phyloP scores from a whole-genome alignment of 2,888 invertebrate genomes.

The Apantesis nais region DNA sequence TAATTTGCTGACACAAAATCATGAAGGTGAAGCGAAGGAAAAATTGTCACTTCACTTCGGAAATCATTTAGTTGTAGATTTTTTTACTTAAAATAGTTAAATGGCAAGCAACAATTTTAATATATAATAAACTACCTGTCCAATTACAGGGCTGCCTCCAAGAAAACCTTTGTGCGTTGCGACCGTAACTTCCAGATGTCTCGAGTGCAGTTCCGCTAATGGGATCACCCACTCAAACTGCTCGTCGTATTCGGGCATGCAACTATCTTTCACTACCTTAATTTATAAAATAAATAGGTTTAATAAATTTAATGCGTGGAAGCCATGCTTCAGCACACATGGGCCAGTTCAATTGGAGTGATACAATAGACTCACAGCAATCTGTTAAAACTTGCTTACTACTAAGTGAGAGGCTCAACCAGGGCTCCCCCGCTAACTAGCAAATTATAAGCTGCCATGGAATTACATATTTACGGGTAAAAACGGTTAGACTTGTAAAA shows the following conservation, averaged over 20 bases:
- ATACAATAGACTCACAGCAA: background rate
- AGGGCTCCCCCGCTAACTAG: background rate
- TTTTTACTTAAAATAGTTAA: background rate
- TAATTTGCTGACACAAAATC: background rate
- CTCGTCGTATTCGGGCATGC: slow-evolving; percentile 96
- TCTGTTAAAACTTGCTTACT: background rate
- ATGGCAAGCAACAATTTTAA: background rate
- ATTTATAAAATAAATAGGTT: background rate
- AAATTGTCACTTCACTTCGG: background rate
- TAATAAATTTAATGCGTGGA: background rate
- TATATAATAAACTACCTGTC: slow-evolving; percentile 85
- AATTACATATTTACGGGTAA: too few relatives aligned
- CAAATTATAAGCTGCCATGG: too few relatives aligned
- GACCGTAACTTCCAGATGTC: slow-evolving; percentile 93
- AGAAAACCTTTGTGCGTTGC: slow-evolving; percentile 95
- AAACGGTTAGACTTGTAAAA: too few relatives aligned
- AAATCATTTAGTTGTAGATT: background rate
- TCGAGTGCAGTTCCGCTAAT: slow-evolving; percentile 90
- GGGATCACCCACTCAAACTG: slow-evolving; percentile 95
- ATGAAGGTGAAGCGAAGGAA: background rate
- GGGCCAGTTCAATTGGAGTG: background rate
- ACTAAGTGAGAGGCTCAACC: background rate
- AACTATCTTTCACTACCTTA: slow-evolving; percentile 93
- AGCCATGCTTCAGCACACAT: background rate
- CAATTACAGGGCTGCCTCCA: slow-evolving; percentile 93